Conservation (phyloP, 92 coral and sea anemone genomes). For the Palythoa heliodiscus region DNA sequence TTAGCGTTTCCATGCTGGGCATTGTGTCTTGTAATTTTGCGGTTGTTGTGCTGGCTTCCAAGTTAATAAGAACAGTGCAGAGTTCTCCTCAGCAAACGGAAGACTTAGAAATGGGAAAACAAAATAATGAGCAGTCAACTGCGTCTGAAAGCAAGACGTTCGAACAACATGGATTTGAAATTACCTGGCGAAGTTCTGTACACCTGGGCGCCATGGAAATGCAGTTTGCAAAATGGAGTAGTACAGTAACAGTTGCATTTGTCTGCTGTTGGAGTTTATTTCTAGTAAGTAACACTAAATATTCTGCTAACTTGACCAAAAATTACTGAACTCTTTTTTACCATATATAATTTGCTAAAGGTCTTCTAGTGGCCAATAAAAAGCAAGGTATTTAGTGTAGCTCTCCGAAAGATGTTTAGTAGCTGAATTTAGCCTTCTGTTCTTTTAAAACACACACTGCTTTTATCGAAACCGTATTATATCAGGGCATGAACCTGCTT, state of each 20-base stretch:
- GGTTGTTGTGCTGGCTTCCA: constrained; percentile 68
- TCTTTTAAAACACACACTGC: too few species aligned
- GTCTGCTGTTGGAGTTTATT: constrained; percentile 91
- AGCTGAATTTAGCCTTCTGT: too few species aligned
- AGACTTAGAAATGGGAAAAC: constrained; percentile 14
- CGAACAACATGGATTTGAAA: constrained; percentile 1
- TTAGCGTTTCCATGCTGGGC: constrained; percentile 63
- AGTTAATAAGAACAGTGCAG: constrained; percentile 51
- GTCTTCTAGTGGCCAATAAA: neutral
- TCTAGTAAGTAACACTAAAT: constrained; percentile 65
- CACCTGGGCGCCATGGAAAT: constrained; percentile 63
- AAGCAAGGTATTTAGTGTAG: neutral
- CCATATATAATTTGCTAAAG: too few species aligned
- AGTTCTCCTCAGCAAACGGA: constrained; percentile 5
- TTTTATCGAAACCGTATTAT: too few species aligned
- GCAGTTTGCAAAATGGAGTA: constrained; percentile 91
- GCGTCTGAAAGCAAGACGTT: neutral
- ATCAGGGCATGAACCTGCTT: too few species aligned
- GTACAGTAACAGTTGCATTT: constrained; percentile 77
- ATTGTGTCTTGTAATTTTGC: constrained; percentile 79
- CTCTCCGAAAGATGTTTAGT: neutral
- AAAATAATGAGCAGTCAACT: neutral
- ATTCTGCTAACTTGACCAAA: neutral
- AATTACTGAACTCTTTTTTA: too few species aligned
- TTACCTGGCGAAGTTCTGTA: neutral